Conservation (phyloP, 2,888 invertebrate species). For the Pyralis farinalis region DNA sequence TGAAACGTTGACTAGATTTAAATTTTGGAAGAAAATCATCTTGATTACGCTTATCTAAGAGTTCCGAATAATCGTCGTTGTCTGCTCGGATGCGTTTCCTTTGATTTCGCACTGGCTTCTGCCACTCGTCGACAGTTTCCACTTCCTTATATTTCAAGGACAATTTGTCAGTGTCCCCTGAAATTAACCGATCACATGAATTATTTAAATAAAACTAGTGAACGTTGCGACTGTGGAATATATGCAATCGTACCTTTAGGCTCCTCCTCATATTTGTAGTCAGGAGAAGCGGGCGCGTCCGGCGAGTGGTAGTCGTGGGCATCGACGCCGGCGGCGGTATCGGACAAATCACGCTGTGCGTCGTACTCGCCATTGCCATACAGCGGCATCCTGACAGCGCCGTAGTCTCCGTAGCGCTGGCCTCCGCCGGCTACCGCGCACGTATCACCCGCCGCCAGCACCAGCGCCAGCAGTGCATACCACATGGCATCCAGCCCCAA, state of each 20-base stretch:
- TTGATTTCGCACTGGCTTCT: constrained; percentile 32
- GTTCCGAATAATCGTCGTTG: constrained; percentile 19
- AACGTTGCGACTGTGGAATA: neutral
- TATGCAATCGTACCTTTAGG: constrained; percentile 4
- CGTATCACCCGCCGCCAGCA: constrained; percentile 31
- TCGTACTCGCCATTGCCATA: constrained; percentile 49
- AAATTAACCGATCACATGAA: constrained; percentile 13
- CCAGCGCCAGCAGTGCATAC: constrained; percentile 30
- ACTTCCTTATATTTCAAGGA: constrained; percentile 18
- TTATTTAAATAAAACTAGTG: neutral
- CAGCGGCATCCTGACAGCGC: constrained; percentile 52
- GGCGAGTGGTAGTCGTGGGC: constrained; percentile 49
- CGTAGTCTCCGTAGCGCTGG: constrained; percentile 49
- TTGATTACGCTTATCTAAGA: constrained; percentile 22
- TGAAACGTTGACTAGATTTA: constrained; percentile 18
- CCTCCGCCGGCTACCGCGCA: constrained; percentile 28
- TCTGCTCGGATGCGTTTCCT: constrained; percentile 20
- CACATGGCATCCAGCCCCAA: constrained; percentile 22
- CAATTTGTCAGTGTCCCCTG: constrained; percentile 37
- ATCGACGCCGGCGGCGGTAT: constrained; percentile 13
- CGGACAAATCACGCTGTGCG: constrained; percentile 20
- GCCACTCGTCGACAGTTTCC: constrained; percentile 34
- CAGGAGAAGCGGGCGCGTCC: constrained; percentile 46
- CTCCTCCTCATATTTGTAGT: constrained; percentile 58
- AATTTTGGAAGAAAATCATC: constrained; percentile 24